phyloP scores from a whole-genome alignment of 2,113 vertebrate species.

The Abramis brama region DNA sequence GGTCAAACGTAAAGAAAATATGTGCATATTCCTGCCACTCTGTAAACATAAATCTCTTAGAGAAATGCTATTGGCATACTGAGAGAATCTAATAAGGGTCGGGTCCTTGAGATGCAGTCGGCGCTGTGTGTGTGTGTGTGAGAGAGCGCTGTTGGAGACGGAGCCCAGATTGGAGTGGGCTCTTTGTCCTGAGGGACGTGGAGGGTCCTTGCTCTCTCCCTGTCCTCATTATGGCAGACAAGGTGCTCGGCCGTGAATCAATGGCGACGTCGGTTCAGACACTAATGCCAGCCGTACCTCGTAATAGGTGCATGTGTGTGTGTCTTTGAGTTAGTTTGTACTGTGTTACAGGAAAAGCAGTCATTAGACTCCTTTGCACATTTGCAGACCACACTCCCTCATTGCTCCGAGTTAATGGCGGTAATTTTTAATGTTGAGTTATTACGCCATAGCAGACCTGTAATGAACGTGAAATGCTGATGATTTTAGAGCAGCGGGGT shows the following conservation, averaged over 20 bases:
- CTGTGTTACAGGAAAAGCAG: slow-evolving; percentile 8
- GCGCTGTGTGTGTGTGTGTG: slow-evolving; percentile 1
- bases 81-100: slow-evolving; percentile 51
- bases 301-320: slow-evolving; percentile 52
- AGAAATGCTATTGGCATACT: slow-evolving; percentile 54
- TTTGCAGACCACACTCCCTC: neutral
- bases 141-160: slow-evolving; percentile 67
- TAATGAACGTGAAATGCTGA: slow-evolving; percentile 47
- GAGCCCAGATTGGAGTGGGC: slow-evolving; percentile 74
- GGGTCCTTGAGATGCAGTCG: slow-evolving; percentile 27
- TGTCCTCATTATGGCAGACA: slow-evolving; percentile 80
- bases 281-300: slow-evolving; percentile 66
- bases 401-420: slow-evolving; percentile 33
- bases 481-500: slow-evolving; percentile 29
- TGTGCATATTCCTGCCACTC: slow-evolving; percentile 50
- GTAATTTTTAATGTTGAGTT: slow-evolving; percentile 57
- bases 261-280: slow-evolving; percentile 70
- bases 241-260: slow-evolving; percentile 74
- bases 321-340: slow-evolving; percentile 25
- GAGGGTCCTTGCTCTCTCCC: slow-evolving; percentile 70
- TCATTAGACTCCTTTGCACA: neutral
- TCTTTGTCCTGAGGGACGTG: slow-evolving; percentile 67
- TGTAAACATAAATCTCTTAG: slow-evolving; percentile 59
- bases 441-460: slow-evolving; percentile 46
- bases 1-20: slow-evolving; percentile 16